Base-by-base conservation (phyloP, 1,140 invertebrate species). In the Ceratitis capitata region DNA sequence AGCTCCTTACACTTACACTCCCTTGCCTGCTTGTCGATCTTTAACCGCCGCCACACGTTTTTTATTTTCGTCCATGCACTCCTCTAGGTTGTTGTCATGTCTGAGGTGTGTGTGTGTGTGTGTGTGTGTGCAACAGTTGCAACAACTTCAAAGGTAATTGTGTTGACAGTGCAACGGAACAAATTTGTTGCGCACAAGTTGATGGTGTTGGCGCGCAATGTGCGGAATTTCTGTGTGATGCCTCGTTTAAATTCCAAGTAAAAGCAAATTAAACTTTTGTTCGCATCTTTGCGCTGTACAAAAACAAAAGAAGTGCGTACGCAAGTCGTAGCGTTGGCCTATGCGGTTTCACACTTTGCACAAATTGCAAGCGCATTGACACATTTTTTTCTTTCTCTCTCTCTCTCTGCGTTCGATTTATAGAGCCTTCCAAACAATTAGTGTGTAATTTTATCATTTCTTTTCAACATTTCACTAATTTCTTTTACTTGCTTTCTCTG, bases 211-310 rank as follows among this genome's bases (percentile, higher is more conserved):
- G 56, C 58, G 53, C 82, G 78, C 51, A 74, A 86, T 86, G 39
- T 51, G 32, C 61, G 85, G 85, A 84, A 86, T 86, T n/a, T 82
- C 29, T 39, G 82, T 61, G 85, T 86, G 82, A 86, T 86, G 85
- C 85, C 85, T 86, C 47, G 82, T 86, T 86, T 86, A 86, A 86
- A 86, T 86, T 86, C 85, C 58, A 23, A 42, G 32, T 32, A 45
- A 78, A 78, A 78, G 69, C 69, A 78, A 78, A 78, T 78, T 78
- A 78, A 78, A 78, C 39, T 78, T 78, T 78, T 78, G 10, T 45
- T 78, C n/a, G 6, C 42, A 45, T 7, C 35, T 7, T n/a, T n/a
- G n/a, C n/a, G 1, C 56, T 23, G 3, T 2, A 78, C 16, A 45
- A 74, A 42, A 39, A 39, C 3, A 64, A 32, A 35, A 32, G 3